These are phyloP conservation scores for Oceanites oceanicus DNA, from an alignment of 2,113 vertebrate genomes.

Conservation along the genomic window DNA sequence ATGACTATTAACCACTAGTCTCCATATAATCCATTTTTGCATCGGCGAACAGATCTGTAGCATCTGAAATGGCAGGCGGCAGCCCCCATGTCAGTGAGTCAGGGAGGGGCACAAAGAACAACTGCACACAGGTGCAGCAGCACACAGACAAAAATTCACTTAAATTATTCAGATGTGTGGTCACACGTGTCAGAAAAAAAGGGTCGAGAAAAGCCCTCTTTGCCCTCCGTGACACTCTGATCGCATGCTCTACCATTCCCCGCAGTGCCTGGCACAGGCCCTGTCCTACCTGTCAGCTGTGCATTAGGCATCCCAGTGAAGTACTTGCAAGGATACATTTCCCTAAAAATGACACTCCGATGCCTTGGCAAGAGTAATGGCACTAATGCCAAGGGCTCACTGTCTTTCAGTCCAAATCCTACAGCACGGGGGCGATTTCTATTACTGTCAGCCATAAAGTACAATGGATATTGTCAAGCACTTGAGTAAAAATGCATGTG, in stretches of 20 bases:
- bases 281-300: background rate
- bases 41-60: background rate
- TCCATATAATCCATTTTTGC: background rate
- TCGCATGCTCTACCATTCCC: accelerated
- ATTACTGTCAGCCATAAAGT: background rate
- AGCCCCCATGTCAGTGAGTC: background rate
- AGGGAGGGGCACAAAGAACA: background rate
- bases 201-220: background rate
- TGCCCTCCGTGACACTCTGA: background rate
- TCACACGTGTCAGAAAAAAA: background rate
- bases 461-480: conserved; percentile 8
- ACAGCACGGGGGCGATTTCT: background rate
- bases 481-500: background rate
- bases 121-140: accelerated
- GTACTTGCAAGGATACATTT: background rate
- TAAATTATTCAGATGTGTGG: background rate
- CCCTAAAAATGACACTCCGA: background rate
- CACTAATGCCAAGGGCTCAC: background rate
- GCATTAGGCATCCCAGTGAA: background rate
- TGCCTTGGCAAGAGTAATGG: background rate
- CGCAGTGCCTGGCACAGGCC: background rate
- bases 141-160: background rate
- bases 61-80: background rate
- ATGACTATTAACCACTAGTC: background rate
- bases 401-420: conserved; percentile 1